Percentiles rank a stretch among this genome's conserved stretches.
Conservation (phyloP, 1,140 invertebrate species). For the Drosophila carrolli region DNA sequence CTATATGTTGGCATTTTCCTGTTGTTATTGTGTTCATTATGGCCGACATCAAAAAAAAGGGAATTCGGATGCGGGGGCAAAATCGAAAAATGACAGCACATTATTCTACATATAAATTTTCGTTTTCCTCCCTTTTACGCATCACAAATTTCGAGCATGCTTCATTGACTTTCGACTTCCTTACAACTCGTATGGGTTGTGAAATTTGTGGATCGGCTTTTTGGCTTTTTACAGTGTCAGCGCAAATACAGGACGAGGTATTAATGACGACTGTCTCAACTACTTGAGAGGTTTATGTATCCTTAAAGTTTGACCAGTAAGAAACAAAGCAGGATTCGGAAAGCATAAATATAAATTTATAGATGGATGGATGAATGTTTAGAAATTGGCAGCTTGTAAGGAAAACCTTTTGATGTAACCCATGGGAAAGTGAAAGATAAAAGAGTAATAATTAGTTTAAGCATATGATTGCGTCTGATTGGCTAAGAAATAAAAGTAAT, state of each 20-base stretch:
- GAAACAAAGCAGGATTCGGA: conserved; percentile 1
- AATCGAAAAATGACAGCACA: conserved; percentile 63
- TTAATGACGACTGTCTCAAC: conserved; percentile 60
- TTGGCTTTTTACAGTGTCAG: conserved; percentile 65
- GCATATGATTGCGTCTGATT: background rate
- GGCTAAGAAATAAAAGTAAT: no score
- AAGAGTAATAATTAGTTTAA: background rate
- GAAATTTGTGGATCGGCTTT: conserved; percentile 32
- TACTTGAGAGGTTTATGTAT: conserved; percentile 24
- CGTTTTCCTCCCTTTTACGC: conserved; percentile 58
- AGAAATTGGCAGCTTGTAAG: no score
- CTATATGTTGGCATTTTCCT: background rate
- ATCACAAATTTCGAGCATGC: conserved; percentile 70
- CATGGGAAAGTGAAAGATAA: background rate
- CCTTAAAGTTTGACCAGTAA: conserved; percentile 11
- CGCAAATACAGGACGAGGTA: conserved; percentile 67
- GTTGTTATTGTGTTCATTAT: conserved; percentile 51
- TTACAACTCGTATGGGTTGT: conserved; percentile 25
- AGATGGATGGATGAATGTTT: no score
- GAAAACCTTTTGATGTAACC: no score
- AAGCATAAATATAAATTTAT: background rate
- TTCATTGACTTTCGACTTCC: conserved; percentile 74
- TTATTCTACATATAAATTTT: conserved; percentile 58
- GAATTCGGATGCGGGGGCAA: background rate
- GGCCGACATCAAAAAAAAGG: conserved; percentile 21